These are phyloP conservation scores for Corvus cornix DNA, from an alignment of 2,113 vertebrate species.

Conservation along the genomic window DNA sequence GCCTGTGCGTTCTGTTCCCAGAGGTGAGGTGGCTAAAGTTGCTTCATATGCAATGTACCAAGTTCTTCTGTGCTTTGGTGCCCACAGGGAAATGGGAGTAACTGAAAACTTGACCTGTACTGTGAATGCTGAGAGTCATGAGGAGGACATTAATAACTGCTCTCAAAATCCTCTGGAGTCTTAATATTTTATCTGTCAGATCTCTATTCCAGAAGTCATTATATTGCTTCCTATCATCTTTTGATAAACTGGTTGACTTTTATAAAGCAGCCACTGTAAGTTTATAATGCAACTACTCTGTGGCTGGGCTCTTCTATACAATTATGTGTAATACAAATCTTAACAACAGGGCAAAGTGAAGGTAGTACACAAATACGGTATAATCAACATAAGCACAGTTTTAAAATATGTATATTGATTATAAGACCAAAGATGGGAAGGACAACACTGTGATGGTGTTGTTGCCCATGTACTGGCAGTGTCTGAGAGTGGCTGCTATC, in stretches of 20 bases:
- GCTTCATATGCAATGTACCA: accelerated
- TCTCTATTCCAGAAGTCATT: background rate
- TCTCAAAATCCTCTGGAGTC: background rate
- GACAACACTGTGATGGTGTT: background rate
- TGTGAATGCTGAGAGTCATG: background rate
- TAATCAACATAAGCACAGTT: background rate
- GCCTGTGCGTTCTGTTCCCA: background rate
- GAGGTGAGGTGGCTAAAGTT: background rate
- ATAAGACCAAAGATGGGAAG: background rate
- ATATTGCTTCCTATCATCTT: background rate
- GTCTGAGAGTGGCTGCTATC: background rate
- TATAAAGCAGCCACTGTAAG: background rate
- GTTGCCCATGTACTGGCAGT: background rate
- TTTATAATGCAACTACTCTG: background rate
- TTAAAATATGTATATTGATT: background rate
- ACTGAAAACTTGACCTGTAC: background rate
- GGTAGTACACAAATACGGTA: background rate
- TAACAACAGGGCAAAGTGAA: background rate
- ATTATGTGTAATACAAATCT: background rate
- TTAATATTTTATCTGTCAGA: background rate
- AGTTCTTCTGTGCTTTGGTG: background rate
- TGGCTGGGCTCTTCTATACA: background rate
- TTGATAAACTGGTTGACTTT: background rate
- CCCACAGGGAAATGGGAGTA: background rate
- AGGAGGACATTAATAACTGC: background rate